Conservation (phyloP, 2,113 vertebrate species). For the Dipodomys merriami region DNA sequence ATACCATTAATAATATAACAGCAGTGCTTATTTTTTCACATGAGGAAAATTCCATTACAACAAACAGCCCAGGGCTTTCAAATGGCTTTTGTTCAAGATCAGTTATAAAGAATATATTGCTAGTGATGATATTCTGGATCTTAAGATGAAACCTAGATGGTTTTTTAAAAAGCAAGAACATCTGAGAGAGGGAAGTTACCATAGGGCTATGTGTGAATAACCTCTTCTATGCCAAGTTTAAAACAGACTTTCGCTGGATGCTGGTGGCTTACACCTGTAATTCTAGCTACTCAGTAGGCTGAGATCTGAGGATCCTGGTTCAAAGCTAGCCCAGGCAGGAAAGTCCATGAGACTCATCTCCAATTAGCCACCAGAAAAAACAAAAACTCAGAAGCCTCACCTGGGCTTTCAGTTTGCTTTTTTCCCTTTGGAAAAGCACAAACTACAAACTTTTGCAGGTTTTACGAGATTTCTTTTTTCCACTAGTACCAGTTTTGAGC, state of each 20-base stretch:
- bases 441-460: not conserved
- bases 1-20: slow-evolving; percentile 77
- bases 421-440: not conserved
- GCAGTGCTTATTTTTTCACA: slow-evolving; percentile 65
- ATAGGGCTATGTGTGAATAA: not conserved
- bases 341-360: too few species aligned
- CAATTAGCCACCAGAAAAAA: too few species aligned
- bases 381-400: not conserved
- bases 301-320: too few species aligned
- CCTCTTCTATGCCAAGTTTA: not conserved
- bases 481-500: too few species aligned
- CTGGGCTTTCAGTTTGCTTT: not conserved
- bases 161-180: not conserved
- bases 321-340: too few species aligned
- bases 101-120: slow-evolving; percentile 71
- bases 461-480: not conserved
- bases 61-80: slow-evolving; percentile 69
- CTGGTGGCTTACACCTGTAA: too few species aligned
- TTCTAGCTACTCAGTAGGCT: too few species aligned
- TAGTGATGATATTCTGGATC: slow-evolving; percentile 48
- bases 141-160: slow-evolving; percentile 27
- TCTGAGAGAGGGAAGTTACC: not conserved
- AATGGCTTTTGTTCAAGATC: slow-evolving; percentile 71
- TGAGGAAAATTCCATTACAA: slow-evolving; percentile 79
- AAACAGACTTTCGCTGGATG: not conserved